Base-by-base conservation (phyloP, 2,888 invertebrate species). In the Eilema griseolum region DNA sequence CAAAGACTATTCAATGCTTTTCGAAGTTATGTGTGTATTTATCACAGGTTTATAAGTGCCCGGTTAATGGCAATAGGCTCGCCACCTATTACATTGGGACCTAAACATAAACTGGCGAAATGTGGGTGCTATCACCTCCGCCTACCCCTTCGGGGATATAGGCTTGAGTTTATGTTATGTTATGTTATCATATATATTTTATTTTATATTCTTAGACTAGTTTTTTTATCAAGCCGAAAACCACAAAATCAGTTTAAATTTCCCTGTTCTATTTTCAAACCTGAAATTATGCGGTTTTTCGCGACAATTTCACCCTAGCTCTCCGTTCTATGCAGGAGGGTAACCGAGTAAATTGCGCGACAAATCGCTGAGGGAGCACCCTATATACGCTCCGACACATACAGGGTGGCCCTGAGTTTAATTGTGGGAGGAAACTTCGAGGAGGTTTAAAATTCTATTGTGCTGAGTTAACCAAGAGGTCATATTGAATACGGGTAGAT, bases 261-360 rank as follows among this genome's bases (percentile, higher is more conserved):
- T 20, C 52, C 52, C 52, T n/a, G n/a, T 52, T 52, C n/a, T 46
- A 4, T 46, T 64, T 28, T 64, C 7, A 14, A 64, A 64, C 10
- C 0, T 14, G n/a, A 66, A 60, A 28, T 4, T 60, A n/a, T 41
- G n/a, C 20, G 52, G 62, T 57, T 61, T 52, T 11, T 7, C 28
- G 23, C 41, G 56, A 37, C 57, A 41, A 33, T 28, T 67, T 52
- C 20, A 37, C 24, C 23, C n/a, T 28, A 57, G 56, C 26, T 60
- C 14, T 23, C 16, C 24, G 3, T 61, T 24, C 33, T 66, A 73
- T 72, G 75, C 61, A 71, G 62, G 62, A 33, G n/a, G 56, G 20
- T 28, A 63, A 46, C 63, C 65, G 67, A 74, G 81, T 79, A 75
- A 79, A 79, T 76, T 81, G 67, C 61, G 73, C 81, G 81, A 61